Base-by-base conservation (phyloP, 2,888 invertebrate species). In the Lithophane ornitopus region DNA sequence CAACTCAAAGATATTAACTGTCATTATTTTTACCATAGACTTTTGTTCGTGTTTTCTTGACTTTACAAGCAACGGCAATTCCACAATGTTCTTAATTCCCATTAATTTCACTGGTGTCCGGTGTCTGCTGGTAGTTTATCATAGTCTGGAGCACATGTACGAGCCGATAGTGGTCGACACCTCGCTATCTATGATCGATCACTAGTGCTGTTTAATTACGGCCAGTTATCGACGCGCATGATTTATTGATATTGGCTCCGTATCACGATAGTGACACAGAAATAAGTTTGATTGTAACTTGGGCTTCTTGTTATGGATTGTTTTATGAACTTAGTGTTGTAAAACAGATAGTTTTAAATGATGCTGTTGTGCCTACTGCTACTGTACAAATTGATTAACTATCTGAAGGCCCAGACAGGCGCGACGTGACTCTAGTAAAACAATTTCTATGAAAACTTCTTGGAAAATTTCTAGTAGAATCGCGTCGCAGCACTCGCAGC, bases 171-270 rank as follows among this genome's bases (percentile, higher is more conserved):
- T 73, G 80, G 83, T 70, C 74, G 88, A 85, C 88, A 84, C 76
- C 44, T 82, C 89, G 89, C 88, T 91, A 90, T 88, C 88, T 88
- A 85, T 95, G 94, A 95, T 95, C 94, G 95, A 96, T 95, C 93
- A 91, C 90, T 79, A 81, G 87, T 87, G 85, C 89, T 92, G 93
- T 94, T 94, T 95, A 96, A 95, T 95, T 95, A 95, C 91, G 91
- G 78, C 83, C 86, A 88, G 89, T 91, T 94, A 95, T 95, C 94
- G 89, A 86, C 78, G 87, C 88, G 89, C 85, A 95, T 95, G 95
- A 96, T 96, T 95, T 96, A 96, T 95, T 94, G 94, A 95, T 95
- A 96, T 95, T 95, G 93, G 90, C 89, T 73, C 88, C 89, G 88
- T 91, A 91, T 89, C 90, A 85, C 87, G 94, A 93, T 93, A 92